Conservation (phyloP, 2,797 vertebrate species). For the Halcyon badia region DNA sequence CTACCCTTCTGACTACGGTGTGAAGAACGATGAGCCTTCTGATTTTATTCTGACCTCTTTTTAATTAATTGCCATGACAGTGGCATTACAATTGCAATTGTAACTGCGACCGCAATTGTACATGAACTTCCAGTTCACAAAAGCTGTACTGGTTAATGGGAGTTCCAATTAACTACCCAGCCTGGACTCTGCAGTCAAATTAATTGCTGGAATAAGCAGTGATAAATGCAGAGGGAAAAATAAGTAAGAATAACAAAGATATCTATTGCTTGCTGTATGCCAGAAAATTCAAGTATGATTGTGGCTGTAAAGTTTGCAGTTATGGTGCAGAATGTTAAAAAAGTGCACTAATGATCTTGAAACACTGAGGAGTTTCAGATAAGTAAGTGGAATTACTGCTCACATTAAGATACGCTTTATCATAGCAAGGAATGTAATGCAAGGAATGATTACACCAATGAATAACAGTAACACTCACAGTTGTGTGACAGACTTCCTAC, state of each 20-base stretch:
- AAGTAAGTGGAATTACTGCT: not conserved
- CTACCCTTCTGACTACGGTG: not conserved
- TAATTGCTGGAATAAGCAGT: not conserved
- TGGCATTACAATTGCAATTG: not conserved
- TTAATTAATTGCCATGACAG: slow-evolving; percentile 6
- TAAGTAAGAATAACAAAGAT: not conserved
- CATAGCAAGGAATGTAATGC: not conserved
- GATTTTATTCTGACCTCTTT: not conserved
- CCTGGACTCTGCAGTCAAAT: not conserved
- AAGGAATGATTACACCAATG: not conserved
- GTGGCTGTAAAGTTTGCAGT: not conserved
- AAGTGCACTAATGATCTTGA: not conserved
- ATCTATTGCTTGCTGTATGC: not conserved
- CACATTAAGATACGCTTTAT: not conserved
- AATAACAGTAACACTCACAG: not conserved
- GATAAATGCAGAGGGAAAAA: not conserved
- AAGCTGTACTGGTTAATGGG: not conserved
- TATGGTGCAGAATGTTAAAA: not conserved
- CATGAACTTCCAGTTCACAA: not conserved
- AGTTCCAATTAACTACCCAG: not conserved
- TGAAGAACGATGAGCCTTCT: not conserved
- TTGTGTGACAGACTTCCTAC: not conserved
- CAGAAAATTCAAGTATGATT: not conserved
- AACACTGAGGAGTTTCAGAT: not conserved
- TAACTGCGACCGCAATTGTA: not conserved